phyloP scores from a whole-genome alignment of 2,113 vertebrate genomes.

The Pseudorectes ferrugineus region DNA sequence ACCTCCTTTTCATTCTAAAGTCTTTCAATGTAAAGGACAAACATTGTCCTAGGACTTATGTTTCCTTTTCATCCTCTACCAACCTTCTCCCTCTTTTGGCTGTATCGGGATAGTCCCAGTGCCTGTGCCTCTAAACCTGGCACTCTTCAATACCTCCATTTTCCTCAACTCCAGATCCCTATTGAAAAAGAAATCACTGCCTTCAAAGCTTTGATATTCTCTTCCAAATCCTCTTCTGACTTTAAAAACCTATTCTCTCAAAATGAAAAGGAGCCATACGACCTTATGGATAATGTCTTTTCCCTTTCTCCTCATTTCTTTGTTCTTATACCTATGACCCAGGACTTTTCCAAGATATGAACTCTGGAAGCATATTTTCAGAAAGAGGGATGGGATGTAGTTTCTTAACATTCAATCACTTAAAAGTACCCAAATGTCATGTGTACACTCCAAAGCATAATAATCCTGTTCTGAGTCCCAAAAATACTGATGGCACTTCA shows the following conservation, averaged over 20 bases:
- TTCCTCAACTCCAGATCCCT: not conserved
- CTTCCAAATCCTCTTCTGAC: not conserved
- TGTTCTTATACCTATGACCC: not conserved
- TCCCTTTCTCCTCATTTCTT: not conserved
- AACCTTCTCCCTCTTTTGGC: not conserved
- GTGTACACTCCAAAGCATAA: not conserved
- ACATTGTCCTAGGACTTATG: not conserved
- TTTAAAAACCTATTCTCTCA: not conserved
- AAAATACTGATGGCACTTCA: not conserved
- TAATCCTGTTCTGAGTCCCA: not conserved
- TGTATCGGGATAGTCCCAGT: accelerated
- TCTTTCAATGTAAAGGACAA: not conserved
- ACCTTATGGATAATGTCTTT: not conserved
- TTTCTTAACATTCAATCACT: not conserved
- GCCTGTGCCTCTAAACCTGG: not conserved
- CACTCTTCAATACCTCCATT: not conserved
- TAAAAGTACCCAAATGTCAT: not conserved
- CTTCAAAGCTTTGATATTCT: not conserved
- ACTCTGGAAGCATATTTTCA: not conserved
- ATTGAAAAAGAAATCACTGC: not conserved
- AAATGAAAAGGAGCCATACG: not conserved
- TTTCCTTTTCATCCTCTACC: not conserved
- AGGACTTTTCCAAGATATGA: not conserved
- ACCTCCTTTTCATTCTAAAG: not conserved
- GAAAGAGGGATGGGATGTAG: not conserved